Base-by-base conservation (phyloP, 1,140 invertebrate genomes). In the Pseudomyrmex cubaensis region DNA sequence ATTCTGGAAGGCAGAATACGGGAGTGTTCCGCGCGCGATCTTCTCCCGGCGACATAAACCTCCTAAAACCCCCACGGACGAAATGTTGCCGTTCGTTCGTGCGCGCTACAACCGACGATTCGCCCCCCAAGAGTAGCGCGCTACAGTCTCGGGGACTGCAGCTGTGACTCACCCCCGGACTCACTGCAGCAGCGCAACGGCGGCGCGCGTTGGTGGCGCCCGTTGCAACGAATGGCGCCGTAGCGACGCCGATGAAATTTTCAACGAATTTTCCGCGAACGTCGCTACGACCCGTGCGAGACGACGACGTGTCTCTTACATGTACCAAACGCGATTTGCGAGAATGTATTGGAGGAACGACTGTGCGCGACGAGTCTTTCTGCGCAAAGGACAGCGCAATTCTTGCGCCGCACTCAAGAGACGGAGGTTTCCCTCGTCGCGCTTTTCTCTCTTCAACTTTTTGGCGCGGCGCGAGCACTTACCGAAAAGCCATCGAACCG, bases 201-300 rank as follows among this genome's bases (percentile, higher is more conserved):
- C 63, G 66, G 20, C 76, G 13, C 76, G 13, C 25, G 62, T 3
- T 52, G 64, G 56, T 20, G 46, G 25, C 72, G 84, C 20, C 78
- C 85, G 64, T 87, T 75, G 85, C 85, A 80, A 85, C 64, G 64
- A 84, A 84, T 77, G 85, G 74, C 82, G 82, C 67, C 82, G 62
- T 50, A 50, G 25, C 76, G 62, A 57, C 72, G 57, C 52, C 74
- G 85, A 84, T 84, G 85, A 84, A 87, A 88, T 87, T 88, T 88
- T 88, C 86, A 87, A 82, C 75, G 85, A 80, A 88, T 88, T 82
- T 85, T 86, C 44, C 62, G 54, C 85, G 78, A 85, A 85, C 59
- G 56, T 56, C 73, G 56, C 66, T 46, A 10, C 61, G n/a, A 25
- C n/a, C n/a, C n/a, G n/a, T n/a, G n/a, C n/a, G n/a, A n/a, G n/a